These are phyloP conservation scores for Thymelicus acteon DNA, from an alignment of 2,888 invertebrate genomes.

Conservation along the genomic window DNA sequence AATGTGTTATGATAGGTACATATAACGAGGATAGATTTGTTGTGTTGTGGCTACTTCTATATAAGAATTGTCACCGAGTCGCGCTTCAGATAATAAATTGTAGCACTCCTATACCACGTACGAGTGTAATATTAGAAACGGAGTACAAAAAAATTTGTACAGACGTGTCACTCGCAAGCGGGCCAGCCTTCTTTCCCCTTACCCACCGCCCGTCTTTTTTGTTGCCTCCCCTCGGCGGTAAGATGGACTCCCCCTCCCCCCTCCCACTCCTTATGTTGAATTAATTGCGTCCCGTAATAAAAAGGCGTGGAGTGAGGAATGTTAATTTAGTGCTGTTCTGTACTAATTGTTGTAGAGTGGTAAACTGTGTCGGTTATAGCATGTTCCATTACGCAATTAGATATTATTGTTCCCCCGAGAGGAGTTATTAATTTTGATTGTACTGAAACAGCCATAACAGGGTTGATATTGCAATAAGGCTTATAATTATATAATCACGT, in stretches of 20 bases:
- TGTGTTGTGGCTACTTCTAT: too few relatives aligned
- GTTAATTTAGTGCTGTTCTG: slow-evolving; percentile 23
- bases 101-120: too few relatives aligned
- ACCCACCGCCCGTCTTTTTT: slow-evolving; percentile 13
- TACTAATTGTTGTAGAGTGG: slow-evolving; percentile 33
- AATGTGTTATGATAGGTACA: too few relatives aligned
- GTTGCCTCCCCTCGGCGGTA: slow-evolving; percentile 28
- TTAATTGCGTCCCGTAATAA: slow-evolving; percentile 33
- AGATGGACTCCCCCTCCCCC: slow-evolving; percentile 31
- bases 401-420: slow-evolving; percentile 7
- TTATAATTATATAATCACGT: too few relatives aligned
- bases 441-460: background rate
- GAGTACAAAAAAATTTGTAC: slow-evolving; percentile 23
- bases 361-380: slow-evolving; percentile 23
- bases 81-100: too few relatives aligned
- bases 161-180: slow-evolving; percentile 31
- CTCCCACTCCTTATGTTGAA: slow-evolving; percentile 30
- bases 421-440: slow-evolving; percentile 20
- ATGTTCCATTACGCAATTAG: slow-evolving; percentile 29
- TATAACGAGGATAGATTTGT: too few relatives aligned
- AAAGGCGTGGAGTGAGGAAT: slow-evolving; percentile 12
- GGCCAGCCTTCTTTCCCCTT: slow-evolving; percentile 19
- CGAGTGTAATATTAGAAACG: slow-evolving; percentile 35
- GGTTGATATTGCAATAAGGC: too few relatives aligned
- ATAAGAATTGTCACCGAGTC: too few relatives aligned